These are phyloP conservation scores for Clamator glandarius DNA, from an alignment of 2,797 vertebrate species.

Conservation along the genomic window DNA sequence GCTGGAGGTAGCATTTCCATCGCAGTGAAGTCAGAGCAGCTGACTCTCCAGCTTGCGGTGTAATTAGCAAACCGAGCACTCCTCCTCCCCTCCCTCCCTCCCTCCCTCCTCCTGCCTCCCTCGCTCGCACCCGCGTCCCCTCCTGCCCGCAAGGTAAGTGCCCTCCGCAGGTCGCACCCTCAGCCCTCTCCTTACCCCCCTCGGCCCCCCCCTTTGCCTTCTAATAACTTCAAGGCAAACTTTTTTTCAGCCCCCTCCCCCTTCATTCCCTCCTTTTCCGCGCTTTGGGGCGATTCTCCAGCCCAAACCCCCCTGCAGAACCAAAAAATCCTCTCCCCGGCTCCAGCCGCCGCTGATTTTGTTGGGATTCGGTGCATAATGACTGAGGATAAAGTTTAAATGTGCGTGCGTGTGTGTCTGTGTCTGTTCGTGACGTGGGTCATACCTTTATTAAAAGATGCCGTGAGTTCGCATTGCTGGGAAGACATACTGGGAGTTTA, in stretches of 20 bases:
- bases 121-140: neutral
- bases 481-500: neutral
- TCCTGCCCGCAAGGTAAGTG: slow-evolving; percentile 43
- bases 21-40: slow-evolving; percentile 98
- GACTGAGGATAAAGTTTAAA: slow-evolving; percentile 53
- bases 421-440: neutral
- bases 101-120: neutral
- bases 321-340: neutral
- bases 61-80: slow-evolving; percentile 92
- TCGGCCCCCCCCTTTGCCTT: neutral
- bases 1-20: slow-evolving; percentile 99
- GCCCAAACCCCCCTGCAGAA: neutral
- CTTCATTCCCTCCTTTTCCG: neutral
- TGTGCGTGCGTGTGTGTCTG: neutral
- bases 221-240: slow-evolving; percentile 22
- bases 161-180: neutral
- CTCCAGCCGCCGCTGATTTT: neutral
- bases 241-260: neutral
- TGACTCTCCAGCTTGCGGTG: slow-evolving; percentile 96
- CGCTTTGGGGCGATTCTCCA: neutral
- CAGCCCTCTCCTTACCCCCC: neutral
- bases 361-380: slow-evolving; percentile 33
- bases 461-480: neutral
- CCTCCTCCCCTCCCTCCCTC: slow-evolving; percentile 47
- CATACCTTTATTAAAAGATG: slow-evolving; percentile 17